Evolutionary conservation across 1,140 invertebrate species (phyloP).

Genomic region (Bombus pascuorum): DNA sequence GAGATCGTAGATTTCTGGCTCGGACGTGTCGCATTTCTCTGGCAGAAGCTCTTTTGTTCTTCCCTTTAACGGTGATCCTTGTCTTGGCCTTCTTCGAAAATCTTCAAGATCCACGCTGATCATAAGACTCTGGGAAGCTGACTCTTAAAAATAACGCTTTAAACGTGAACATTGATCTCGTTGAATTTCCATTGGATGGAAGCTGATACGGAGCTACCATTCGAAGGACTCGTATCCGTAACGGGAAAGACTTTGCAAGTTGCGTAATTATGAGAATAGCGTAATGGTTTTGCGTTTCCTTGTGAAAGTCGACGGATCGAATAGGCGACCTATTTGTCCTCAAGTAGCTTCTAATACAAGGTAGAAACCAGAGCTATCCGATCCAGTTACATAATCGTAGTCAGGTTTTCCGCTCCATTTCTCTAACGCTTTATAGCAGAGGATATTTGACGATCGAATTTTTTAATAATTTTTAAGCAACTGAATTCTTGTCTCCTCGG

Average conservation of each 20-base stretch:
- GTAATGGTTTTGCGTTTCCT: constrained; percentile 7
- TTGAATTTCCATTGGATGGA: background rate
- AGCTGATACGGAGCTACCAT: background rate
- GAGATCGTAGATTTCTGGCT: constrained; percentile 72
- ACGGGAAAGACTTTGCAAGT: constrained; percentile 1
- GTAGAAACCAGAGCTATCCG: background rate
- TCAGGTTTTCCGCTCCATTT: constrained; percentile 7
- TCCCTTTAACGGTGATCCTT: constrained; percentile 1
- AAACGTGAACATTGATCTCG: background rate
- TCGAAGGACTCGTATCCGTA: constrained; percentile 35
- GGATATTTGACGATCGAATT: too few relatives aligned
- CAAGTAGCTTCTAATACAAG: background rate
- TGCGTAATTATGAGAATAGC: background rate
- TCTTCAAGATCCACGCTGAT: background rate
- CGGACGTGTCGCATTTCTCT: background rate
- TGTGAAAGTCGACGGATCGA: background rate
- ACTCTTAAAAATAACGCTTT: background rate
- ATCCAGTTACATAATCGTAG: constrained; percentile 31
- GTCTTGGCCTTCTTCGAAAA: background rate
- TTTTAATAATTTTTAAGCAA: constrained; percentile 7
- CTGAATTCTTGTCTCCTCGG: constrained; percentile 27
- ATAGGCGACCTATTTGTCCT: constrained; percentile 3
- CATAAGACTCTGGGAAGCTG: background rate
- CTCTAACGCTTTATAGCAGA: background rate
- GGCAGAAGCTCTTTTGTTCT: background rate